Base-by-base conservation (phyloP, 2,797 vertebrate genomes). In the Potorous gilbertii region DNA sequence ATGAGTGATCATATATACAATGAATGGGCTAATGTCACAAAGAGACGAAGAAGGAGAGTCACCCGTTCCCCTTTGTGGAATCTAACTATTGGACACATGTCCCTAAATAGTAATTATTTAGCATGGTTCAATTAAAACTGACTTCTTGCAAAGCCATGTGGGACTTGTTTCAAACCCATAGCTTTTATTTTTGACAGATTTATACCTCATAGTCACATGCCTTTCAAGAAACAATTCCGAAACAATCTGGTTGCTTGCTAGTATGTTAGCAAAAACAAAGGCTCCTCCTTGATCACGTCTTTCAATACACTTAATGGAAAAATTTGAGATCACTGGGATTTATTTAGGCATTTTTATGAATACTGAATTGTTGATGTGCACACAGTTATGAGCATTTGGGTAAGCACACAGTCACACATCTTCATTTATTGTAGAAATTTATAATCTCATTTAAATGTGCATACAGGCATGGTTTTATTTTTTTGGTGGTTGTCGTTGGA, bases 211-310 rank as follows among this genome's bases (percentile, higher is more conserved):
- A 54, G 56, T 91, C 52, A 55, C 3, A 62, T 21, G 52, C 52
- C n/a, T 92, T 95, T 87, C 92, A 92, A 95, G n/a, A 46, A 97
- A 55, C 91, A 91, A n/a, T 92, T 55, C 91, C 57, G 91, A 31
- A 9, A 93, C 55, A 94, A 55, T 10, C 0, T 1, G 34, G 5
- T 40, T 56, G 54, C 55, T 96, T 93, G 56, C 74, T 81, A 90
- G 28, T 40, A 24, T 55, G 29, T 16, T 92, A 59, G 2, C 21
- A 50, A n/a, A 91, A 40, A 55, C 91, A 59, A 90, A 91, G 74
- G 50, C 54, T 66, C 55, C 28, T 94, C 90, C 81, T 90, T 57
- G 46, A 10, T 28, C 74, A n/a, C 10, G 2, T 55, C 91, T 28
- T 93, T 92, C 56, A 92, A 93, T 90, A 92, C 92, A 93, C 46